A percentile compares a stretch with the other conserved stretches of the same genome.
Evolutionary conservation across 2,888 invertebrate genomes (phyloP).

Genomic region (Diaperis boleti): DNA sequence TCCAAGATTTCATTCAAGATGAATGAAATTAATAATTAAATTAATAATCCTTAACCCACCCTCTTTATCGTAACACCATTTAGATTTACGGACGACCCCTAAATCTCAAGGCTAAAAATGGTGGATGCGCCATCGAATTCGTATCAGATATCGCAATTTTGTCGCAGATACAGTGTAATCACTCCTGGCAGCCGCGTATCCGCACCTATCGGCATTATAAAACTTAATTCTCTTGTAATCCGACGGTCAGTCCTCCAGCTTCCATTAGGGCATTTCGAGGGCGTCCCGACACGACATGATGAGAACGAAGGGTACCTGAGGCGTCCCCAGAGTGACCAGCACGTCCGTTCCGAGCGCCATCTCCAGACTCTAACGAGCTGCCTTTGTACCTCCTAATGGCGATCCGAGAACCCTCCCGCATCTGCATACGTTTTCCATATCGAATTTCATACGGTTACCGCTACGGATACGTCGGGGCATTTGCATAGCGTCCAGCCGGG

Average conservation of each 20-base stretch:
- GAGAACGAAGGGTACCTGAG: slow-evolving; percentile 63
- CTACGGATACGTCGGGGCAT: slow-evolving; percentile 47
- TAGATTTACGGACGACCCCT: too few relatives aligned
- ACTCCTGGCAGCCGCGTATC: not conserved
- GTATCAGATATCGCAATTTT: too few relatives aligned
- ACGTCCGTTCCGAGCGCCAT: slow-evolving; percentile 57
- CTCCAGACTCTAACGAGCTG: slow-evolving; percentile 63
- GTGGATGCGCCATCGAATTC: too few relatives aligned
- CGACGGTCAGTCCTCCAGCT: slow-evolving; percentile 7
- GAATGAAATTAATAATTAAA: too few relatives aligned
- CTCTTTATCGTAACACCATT: too few relatives aligned
- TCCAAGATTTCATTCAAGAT: too few relatives aligned
- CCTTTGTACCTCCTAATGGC: slow-evolving; percentile 63
- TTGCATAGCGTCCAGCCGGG: too few relatives aligned
- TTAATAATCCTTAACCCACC: too few relatives aligned
- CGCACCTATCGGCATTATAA: slow-evolving; percentile 8
- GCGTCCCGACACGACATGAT: slow-evolving; percentile 53
- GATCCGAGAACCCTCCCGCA: slow-evolving; percentile 61
- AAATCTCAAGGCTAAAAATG: too few relatives aligned
- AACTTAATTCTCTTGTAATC: slow-evolving; percentile 24
- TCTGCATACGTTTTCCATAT: slow-evolving; percentile 46
- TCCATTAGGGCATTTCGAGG: slow-evolving; percentile 33
- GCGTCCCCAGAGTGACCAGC: slow-evolving; percentile 62
- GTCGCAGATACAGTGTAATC: not conserved
- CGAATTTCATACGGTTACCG: slow-evolving; percentile 41